A percentile compares a stretch with the other conserved stretches of the same genome.
These are phyloP conservation scores for Mustelus asterias DNA, from an alignment of 2,113 vertebrate species.

Conservation along the genomic window DNA sequence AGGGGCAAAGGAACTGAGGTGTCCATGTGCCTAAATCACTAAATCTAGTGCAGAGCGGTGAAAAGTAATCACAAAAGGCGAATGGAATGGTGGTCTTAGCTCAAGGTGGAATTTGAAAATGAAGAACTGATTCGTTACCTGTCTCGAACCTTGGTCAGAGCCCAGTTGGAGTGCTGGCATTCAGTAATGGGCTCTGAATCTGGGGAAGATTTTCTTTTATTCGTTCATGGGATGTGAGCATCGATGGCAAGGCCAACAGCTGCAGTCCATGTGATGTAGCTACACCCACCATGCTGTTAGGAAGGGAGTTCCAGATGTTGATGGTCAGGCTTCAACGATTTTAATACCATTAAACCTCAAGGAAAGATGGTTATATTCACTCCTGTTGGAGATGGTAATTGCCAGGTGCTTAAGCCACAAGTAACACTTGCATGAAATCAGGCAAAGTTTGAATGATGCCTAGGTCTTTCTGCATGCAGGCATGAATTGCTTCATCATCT, in stretches of 20 bases:
- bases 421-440: background rate
- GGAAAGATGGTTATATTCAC: background rate
- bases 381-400: background rate
- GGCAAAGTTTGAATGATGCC: background rate
- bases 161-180: background rate
- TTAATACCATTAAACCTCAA: background rate
- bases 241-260: background rate
- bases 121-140: background rate
- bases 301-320: background rate
- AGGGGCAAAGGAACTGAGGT: slow-evolving; percentile 50
- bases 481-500: background rate
- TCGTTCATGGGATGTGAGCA: background rate
- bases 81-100: background rate
- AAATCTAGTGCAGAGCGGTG: background rate
- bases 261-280: background rate
- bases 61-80: background rate
- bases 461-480: background rate
- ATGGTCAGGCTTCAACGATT: background rate
- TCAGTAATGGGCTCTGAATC: background rate
- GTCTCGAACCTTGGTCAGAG: background rate
- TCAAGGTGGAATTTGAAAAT: background rate
- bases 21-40: background rate
- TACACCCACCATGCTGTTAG: too few species aligned
- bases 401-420: background rate
- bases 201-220: background rate